A percentile compares a stretch with the other conserved stretches of the same genome.
Conservation (phyloP, 23 tunicate genomes). For the Oikopleura vanhoeffeni region DNA sequence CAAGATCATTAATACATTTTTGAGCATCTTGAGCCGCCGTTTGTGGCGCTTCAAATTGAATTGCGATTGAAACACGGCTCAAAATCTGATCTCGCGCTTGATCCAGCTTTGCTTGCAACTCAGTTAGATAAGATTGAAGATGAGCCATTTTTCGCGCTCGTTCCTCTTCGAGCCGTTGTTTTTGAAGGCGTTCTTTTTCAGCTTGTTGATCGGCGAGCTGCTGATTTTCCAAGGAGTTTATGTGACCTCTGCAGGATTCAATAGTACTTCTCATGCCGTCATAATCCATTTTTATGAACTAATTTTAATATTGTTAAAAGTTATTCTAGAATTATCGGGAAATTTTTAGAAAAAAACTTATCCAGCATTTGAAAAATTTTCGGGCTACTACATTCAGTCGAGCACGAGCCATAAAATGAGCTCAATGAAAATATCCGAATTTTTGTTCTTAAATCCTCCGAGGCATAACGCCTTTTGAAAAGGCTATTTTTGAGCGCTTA, state of each 20-base stretch:
- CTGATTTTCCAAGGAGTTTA: neutral
- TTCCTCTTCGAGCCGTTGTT: neutral
- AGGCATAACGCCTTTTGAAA: too few relatives aligned
- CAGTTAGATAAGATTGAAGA: neutral
- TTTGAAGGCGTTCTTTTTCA: conserved; percentile 6
- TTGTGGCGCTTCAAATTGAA: neutral
- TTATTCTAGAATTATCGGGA: too few relatives aligned
- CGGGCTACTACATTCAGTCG: too few relatives aligned
- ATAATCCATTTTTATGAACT: neutral
- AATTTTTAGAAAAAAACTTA: too few relatives aligned
- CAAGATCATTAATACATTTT: neutral
- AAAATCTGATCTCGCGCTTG: neutral
- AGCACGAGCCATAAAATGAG: too few relatives aligned
- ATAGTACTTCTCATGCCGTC: neutral
- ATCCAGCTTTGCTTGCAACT: neutral
- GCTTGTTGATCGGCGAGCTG: neutral
- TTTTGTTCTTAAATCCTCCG: too few relatives aligned
- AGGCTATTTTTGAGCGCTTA: too few relatives aligned
- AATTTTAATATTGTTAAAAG: too few relatives aligned
- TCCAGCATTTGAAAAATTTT: too few relatives aligned
- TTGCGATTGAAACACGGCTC: neutral
- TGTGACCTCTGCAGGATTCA: neutral
- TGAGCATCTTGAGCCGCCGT: conserved; percentile 9
- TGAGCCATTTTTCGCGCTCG: neutral
- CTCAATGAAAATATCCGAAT: too few relatives aligned